Evolutionary conservation across 2,888 invertebrate species (phyloP), one percentile per base, ranked within the genome.

Genomic region (Drosophila diplacantha): DNA sequence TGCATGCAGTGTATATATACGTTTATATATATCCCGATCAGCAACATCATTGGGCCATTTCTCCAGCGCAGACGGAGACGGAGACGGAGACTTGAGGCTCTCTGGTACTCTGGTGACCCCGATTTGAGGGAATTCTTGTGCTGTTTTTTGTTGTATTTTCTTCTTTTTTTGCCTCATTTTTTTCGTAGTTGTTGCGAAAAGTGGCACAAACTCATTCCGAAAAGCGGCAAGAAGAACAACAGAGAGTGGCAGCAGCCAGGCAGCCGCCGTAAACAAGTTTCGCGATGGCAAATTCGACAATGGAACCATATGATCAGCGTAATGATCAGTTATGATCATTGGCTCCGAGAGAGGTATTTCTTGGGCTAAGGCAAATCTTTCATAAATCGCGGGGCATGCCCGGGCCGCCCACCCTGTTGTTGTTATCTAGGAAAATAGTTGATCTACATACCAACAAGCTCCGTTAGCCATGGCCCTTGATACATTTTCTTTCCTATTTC

Each of bases 271-370:
- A 75, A 79, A 79, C 78, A 78, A 79, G 78, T 79, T 79, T 75
- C 55, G 34, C 67, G 73, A 54, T 65, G 69, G 72, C 79, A 72
- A 79, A 79, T 76, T 76, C 78, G 81, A 78, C 78, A 75, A 81
- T 78, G 81, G 78, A 74, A 72, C 75, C 78, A 81, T 79, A 79
- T 79, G 78, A 79, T 79, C 78, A 75, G 75, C 71, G 75, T 81
- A 78, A 79, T 79, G 74, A 81, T 78, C 74, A 81, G 49, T 71
- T 79, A 78, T 78, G 78, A 79, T 78, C 75, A 81, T 78, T 77
- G 73, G 57, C 34, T 44, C 16, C 39, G 18, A 14, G 50, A 56
- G 26, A 24, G 24, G 43, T 16, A 49, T 41, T 41, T 60, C 41
- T 20, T 41, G 22, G 39, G 37, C 37, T 37, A n/a, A 20, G 14